A percentile compares a stretch with the other conserved stretches of the same genome.
Conservation (phyloP, 2,797 vertebrate species). For the Malacoraja senta region DNA sequence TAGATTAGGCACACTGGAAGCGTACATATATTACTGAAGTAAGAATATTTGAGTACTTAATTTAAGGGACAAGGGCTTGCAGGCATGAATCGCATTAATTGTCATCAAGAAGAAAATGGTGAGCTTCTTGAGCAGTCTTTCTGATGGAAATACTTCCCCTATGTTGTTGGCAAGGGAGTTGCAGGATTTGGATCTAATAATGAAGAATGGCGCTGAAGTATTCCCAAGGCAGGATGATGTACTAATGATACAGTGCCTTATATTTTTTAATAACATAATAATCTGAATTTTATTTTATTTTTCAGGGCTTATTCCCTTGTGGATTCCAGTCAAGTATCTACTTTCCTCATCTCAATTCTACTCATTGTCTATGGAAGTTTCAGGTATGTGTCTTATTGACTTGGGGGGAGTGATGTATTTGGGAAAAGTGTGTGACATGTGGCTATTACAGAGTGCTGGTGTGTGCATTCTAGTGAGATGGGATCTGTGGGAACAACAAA, state of each 20-base stretch:
- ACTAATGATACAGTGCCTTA: background rate
- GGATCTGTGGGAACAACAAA: background rate
- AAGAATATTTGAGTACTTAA: background rate
- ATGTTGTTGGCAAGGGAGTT: no score
- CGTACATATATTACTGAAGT: background rate
- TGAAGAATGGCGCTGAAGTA: no score
- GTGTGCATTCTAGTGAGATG: background rate
- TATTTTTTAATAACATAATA: background rate
- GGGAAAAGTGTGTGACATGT: background rate
- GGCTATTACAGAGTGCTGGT: background rate
- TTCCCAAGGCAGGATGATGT: background rate
- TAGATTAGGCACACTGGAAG: background rate
- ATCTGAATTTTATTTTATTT: conserved; percentile 42
- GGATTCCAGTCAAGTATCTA: conserved; percentile 99
- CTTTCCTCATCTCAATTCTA: conserved; percentile 98
- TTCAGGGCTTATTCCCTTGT: conserved; percentile 95
- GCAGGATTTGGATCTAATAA: no score
- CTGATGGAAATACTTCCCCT: no score
- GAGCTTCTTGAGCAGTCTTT: no score
- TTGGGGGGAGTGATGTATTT: background rate
- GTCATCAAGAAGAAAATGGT: no score
- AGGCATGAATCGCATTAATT: no score
- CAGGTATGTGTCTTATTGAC: conserved; percentile 68
- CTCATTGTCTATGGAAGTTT: conserved; percentile 99
- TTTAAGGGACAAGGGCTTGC: background rate